These are phyloP conservation scores for Limnephilus rhombicus DNA, from an alignment of 2,888 invertebrate species.

Conservation along the genomic window DNA sequence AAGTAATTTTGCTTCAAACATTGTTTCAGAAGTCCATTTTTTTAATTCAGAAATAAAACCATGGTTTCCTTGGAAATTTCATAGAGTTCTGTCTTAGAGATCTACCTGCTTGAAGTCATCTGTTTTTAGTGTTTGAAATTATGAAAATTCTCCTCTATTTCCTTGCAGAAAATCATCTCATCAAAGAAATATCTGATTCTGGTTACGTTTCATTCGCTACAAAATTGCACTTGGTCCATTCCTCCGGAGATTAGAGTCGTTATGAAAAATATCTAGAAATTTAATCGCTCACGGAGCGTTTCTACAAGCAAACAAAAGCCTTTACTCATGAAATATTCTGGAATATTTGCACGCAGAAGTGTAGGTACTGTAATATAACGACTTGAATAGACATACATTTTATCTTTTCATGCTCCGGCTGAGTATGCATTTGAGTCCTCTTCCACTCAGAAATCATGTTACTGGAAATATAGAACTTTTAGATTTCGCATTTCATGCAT, in stretches of 20 bases:
- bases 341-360: background rate
- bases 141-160: background rate
- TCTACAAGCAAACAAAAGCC: background rate
- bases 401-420: background rate
- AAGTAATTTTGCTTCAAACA: background rate
- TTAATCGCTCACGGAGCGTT: background rate
- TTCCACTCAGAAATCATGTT: background rate
- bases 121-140: background rate
- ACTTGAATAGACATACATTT: background rate
- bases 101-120: background rate
- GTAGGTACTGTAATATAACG: slow-evolving; percentile 1
- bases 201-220: background rate
- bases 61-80: background rate
- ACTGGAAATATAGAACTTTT: background rate
- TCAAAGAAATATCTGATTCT: background rate
- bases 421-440: background rate
- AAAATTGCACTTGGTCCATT: background rate
- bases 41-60: background rate
- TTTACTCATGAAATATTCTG: background rate
- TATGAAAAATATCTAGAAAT: background rate
- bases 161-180: background rate
- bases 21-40: background rate
- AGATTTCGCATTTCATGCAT: background rate
- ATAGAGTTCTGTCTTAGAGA: background rate
- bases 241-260: background rate